phyloP scores from a whole-genome alignment of 64 coral and sea anemone species.

The Montipora cactus region DNA sequence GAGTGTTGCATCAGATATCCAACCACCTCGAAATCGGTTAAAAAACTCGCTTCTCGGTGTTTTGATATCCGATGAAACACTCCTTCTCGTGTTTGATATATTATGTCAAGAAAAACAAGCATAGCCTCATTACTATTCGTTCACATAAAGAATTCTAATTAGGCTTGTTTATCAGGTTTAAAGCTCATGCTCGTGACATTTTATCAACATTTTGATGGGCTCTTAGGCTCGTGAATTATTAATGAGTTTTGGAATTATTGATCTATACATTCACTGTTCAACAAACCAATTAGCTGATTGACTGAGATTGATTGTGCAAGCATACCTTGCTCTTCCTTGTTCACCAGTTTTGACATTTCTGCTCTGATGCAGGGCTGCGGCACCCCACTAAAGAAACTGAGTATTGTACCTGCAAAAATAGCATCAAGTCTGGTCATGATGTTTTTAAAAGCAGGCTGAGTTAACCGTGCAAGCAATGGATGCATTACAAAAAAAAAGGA shows the following conservation, averaged over 20 bases:
- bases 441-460: neutral
- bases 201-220: too few species aligned
- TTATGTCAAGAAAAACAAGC: too few species aligned
- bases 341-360: slow-evolving; percentile 85
- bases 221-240: too few species aligned
- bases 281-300: neutral
- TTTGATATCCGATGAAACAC: too few species aligned
- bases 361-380: slow-evolving; percentile 92
- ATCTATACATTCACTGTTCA: neutral
- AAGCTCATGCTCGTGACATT: too few species aligned
- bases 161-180: too few species aligned
- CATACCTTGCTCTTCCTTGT: slow-evolving; percentile 93
- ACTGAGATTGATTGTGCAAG: neutral
- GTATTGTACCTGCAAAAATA: slow-evolving; percentile 58
- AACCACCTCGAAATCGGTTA: too few species aligned
- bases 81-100: too few species aligned
- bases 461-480: neutral
- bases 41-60: too few species aligned
- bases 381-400: slow-evolving; percentile 77
- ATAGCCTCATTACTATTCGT: too few species aligned
- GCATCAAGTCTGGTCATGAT: neutral
- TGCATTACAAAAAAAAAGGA: neutral
- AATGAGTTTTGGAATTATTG: neutral
- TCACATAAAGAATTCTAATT: too few species aligned
- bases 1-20: too few species aligned